Base-by-base conservation (phyloP, 1,140 invertebrate species). In the Cotesia chilonis region DNA sequence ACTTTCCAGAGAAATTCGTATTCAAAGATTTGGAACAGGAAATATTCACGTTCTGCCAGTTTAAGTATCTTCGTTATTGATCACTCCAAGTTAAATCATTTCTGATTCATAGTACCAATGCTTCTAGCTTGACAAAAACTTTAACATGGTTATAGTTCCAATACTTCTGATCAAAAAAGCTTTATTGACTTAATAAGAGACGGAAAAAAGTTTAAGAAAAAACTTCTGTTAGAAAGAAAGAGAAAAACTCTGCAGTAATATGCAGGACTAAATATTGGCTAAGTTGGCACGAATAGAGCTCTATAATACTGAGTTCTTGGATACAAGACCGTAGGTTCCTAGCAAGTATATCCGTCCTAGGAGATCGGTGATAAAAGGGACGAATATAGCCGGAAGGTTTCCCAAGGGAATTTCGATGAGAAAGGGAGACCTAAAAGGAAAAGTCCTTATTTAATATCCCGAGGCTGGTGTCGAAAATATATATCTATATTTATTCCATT, bases 401-500 rank as follows among this genome's bases (percentile, higher is more conserved):
- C 76, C 78, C 78, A 63, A 54, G 78, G 75, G 81, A 72, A 9
- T 20, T 60, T 41, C 17, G 5, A 38, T 20, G 63, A 60, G 52
- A 17, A 64, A 71, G 54, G 37, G 73, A 68, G 72, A 61, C 60
- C 60, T 71, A 78, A 77, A 35, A 66, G 41, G 51, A 55, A 68
- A 75, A 77, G 75, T 82, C 79, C 81, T 82, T 82, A 82, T 82
- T 82, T 82, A 82, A 82, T 82, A 82, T 80, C 81, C 80, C 73
- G 75, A 65, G 81, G 81, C 81, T 81, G 74, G 80, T 81, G 80
- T 82, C 80, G 79, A 82, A 80, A 76, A 74, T 78, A 77, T 80
- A 78, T 74, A 76, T 77, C 71, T 60, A 66, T 65, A 69, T 68
- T 54, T 70, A 61, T 57, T 47, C 64, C 52, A 72, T 67, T 72